phyloP scores from a whole-genome alignment of 1,140 invertebrate genomes.

The Odontomachus brunneus region DNA sequence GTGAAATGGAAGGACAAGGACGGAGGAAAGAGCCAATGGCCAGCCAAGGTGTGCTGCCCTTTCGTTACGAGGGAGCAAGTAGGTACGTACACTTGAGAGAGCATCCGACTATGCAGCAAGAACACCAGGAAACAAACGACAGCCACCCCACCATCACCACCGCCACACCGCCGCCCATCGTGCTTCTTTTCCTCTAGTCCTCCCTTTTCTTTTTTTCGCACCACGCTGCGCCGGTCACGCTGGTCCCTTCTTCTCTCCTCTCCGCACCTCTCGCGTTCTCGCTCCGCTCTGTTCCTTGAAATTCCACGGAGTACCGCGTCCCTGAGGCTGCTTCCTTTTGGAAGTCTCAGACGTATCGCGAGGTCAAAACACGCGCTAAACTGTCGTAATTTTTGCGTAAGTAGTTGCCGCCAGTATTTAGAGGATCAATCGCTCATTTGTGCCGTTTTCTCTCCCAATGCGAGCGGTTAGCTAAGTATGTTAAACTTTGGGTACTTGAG shows the following conservation, averaged over 20 bases:
- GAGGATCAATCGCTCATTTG: slow-evolving; percentile 12
- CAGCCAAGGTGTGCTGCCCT: slow-evolving; percentile 84
- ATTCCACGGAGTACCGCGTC: slow-evolving; percentile 75
- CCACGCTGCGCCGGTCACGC: slow-evolving; percentile 16
- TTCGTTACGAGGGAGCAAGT: slow-evolving; percentile 77
- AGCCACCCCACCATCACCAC: slow-evolving; percentile 72
- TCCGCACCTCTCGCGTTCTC: slow-evolving; percentile 40
- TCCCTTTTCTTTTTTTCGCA: slow-evolving; percentile 51
- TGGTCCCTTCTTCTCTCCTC: slow-evolving; percentile 12
- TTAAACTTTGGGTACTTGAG: slow-evolving; percentile 1
- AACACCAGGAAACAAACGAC: slow-evolving; percentile 81
- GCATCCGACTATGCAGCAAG: slow-evolving; percentile 82
- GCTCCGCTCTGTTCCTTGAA: slow-evolving; percentile 74
- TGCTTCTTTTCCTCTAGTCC: slow-evolving; percentile 47
- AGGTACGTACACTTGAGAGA: slow-evolving; percentile 68
- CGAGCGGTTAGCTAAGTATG: neutral
- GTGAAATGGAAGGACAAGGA: slow-evolving; percentile 60
- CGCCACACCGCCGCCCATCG: slow-evolving; percentile 60
- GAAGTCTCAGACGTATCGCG: slow-evolving; percentile 44
- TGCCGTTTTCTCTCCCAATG: slow-evolving; percentile 6
- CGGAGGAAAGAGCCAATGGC: slow-evolving; percentile 81
- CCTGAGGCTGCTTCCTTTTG: slow-evolving; percentile 64
- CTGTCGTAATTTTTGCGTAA: slow-evolving; percentile 41
- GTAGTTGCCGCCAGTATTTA: slow-evolving; percentile 9
- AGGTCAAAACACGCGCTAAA: slow-evolving; percentile 37